Evolutionary conservation across 2,113 vertebrate species (phyloP), one percentile per base, ranked within the genome.

Genomic region (Clarias macrocephalus): DNA sequence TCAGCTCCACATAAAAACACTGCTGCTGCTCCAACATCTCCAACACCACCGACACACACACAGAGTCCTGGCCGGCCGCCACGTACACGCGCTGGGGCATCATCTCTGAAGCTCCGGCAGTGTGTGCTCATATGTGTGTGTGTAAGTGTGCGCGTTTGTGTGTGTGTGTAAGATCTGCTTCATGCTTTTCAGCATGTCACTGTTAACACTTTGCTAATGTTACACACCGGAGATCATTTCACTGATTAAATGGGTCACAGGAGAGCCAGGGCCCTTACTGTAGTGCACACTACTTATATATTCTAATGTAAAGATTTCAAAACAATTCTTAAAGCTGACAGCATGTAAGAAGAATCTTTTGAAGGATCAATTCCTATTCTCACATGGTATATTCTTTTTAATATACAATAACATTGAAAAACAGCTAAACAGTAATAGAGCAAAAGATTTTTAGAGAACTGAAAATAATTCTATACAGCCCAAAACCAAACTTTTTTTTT

Each of bases 21-120:
- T 92, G 91, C 68, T 95, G 95, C 68, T 95, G 94, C 1, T 95
- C 94, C 85, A 96, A 85, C 30, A 96, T 92, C 62, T 96, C 93
- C 5, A 93, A 93, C 28, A 95, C 81, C 0, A 93, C 91, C 28
- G 92, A 91, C 76, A 93, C 82, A 57, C 91, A 93, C 56, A 94
- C 90, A 3, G 88, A 80, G 7, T 94, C 92, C 11, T 94, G 92
- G 48, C 93, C 91, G 0, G 90, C 87, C 72, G 93, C 94, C 28
- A 94, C 15, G 18, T 28, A 9, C 0, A 89, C 60, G 0, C 94
- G 92, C 63, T 94, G 92, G 1, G 93, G 94, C 86, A 92, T 86
- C 95, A 95, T 94, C 60, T 85, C 70, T 68, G 6, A 5, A 59
- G 75, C 33, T 28, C 30, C 79, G 54, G 62, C 60, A 7, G 16